phyloP scores from a whole-genome alignment of 2,888 invertebrate species.

The Drosophila pseudotakahashii region DNA sequence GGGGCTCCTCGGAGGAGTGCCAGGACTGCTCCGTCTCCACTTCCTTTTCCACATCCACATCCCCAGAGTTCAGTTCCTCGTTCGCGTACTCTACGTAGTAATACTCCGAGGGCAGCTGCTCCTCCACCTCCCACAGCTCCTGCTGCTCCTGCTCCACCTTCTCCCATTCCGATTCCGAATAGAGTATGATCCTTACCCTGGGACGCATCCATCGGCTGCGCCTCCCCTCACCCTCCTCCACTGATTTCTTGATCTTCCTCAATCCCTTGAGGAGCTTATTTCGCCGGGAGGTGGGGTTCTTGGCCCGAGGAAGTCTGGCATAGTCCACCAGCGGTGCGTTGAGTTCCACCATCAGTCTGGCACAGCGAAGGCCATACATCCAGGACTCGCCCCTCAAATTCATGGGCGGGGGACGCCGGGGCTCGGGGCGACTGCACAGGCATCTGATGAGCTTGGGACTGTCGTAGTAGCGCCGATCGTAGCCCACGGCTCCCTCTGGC shows the following conservation, averaged over 20 bases:
- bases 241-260: too few species aligned
- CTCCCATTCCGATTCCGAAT: background rate
- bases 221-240: too few species aligned
- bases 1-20: background rate
- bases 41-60: too few species aligned
- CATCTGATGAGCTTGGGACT: background rate
- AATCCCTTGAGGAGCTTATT: background rate
- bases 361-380: background rate
- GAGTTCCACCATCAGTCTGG: background rate
- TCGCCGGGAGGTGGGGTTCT: background rate
- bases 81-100: background rate
- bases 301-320: background rate
- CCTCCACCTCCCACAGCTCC: background rate
- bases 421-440: too few species aligned
- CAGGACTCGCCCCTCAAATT: background rate
- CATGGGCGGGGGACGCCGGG: too few species aligned
- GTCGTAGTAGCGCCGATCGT: background rate
- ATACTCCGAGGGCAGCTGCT: background rate
- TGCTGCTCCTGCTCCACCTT: background rate
- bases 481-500: constrained; percentile 2
- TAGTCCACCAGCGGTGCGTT: background rate
- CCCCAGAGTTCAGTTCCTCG: too few species aligned
- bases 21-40: background rate
- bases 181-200: background rate
- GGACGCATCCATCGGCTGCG: background rate